A percentile compares a stretch with the other conserved stretches of the same genome.
Evolutionary conservation across 2,797 vertebrate genomes (phyloP).

Genomic region (Threskiornis aethiopicus): DNA sequence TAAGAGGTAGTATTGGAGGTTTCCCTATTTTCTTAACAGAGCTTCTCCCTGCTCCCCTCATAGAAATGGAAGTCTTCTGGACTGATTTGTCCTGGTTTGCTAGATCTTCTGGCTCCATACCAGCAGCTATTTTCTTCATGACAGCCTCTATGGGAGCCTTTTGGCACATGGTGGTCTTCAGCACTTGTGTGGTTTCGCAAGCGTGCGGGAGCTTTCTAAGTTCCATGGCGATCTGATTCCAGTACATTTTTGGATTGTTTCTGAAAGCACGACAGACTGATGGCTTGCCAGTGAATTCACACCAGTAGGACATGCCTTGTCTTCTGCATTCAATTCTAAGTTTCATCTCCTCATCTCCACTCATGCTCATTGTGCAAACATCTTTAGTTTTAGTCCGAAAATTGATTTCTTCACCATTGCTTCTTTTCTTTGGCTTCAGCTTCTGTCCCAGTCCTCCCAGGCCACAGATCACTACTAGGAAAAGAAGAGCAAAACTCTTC

Average conservation of each 20-base stretch:
- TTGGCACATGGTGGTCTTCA: conserved; percentile 83
- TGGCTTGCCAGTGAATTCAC: conserved; percentile 82
- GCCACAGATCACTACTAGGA: conserved; percentile 72
- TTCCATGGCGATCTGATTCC: conserved; percentile 78
- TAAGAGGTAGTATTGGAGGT: neutral
- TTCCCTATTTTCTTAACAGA: neutral
- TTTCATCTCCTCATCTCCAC: conserved; percentile 66
- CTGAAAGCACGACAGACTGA: conserved; percentile 77
- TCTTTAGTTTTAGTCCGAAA: conserved; percentile 82
- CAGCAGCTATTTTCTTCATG: conserved; percentile 72
- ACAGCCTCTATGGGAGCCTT: conserved; percentile 75
- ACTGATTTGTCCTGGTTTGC: neutral
- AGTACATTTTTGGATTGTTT: conserved; percentile 82
- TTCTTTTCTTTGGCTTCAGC: conserved; percentile 62
- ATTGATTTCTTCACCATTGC: conserved; percentile 74
- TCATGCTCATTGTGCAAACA: conserved; percentile 75
- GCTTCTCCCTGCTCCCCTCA: neutral
- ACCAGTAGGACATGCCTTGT: conserved; percentile 77
- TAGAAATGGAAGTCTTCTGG: neutral
- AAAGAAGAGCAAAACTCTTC: conserved; percentile 69
- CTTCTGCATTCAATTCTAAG: conserved; percentile 78
- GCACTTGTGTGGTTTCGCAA: conserved; percentile 69
- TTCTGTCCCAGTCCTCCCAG: conserved; percentile 72
- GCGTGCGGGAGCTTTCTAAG: conserved; percentile 78
- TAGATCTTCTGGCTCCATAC: conserved; percentile 43